phyloP scores from a whole-genome alignment of 1,140 invertebrate species.

The Phthorimaea operculella region DNA sequence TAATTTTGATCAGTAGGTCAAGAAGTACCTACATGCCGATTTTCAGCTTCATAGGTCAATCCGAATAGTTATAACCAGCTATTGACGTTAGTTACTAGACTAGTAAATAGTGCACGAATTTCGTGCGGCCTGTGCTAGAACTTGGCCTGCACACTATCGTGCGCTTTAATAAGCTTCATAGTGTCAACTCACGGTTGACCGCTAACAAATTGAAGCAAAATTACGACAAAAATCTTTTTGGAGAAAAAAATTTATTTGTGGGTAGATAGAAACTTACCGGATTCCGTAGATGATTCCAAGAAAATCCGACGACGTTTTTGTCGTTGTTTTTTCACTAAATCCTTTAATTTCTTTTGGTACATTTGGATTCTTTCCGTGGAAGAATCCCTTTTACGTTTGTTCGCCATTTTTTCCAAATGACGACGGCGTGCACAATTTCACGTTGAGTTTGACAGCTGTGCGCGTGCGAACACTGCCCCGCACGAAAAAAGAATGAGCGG shows the following conservation, averaged over 20 bases:
- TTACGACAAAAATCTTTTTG: background rate
- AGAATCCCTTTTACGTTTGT: background rate
- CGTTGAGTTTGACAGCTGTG: background rate
- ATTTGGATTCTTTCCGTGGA: background rate
- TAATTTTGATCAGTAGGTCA: no score
- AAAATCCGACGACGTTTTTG: background rate
- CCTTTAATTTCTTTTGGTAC: background rate
- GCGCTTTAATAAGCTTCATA: no score
- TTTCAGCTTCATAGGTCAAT: no score
- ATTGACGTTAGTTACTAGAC: no score
- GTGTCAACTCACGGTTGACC: no score
- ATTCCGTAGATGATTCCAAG: background rate
- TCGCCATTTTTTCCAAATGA: background rate
- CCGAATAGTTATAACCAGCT: no score
- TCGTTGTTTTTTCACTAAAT: background rate
- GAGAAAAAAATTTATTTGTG: background rate
- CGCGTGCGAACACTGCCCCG: slow-evolving; percentile 3
- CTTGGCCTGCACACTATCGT: no score
- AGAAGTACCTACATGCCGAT: no score
- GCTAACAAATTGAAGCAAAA: no score
- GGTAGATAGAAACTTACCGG: background rate
- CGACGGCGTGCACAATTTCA: no score
- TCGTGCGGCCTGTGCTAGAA: no score
- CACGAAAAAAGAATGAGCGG: slow-evolving; percentile 1
- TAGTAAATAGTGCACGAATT: no score